Evolutionary conservation across 2,113 vertebrate species (phyloP), one percentile per base, ranked within the genome.

Genomic region (Eclectus roratus): DNA sequence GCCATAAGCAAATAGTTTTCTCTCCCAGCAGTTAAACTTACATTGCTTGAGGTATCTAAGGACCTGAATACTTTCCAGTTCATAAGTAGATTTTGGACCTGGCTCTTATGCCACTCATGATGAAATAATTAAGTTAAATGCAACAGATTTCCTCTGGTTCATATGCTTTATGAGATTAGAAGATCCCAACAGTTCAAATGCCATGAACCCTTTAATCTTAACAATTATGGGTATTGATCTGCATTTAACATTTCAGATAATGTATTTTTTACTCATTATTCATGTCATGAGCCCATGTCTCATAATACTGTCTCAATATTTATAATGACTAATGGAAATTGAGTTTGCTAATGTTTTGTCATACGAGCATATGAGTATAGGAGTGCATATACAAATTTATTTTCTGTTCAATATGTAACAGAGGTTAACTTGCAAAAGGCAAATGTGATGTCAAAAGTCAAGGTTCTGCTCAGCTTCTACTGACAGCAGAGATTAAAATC

Each of bases 1-100:
- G 64, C 41, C 61, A 63, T 72, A 72, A 90, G 92, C 69, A 94
- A 93, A 91, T 84, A 29, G 28, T 79, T 95, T 76, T 37, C 76
- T 53, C 17, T 86, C 49, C 39, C 56, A 92, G 44, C 72, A 55
- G 47, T 78, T 91, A 78, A 91, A 69, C 19, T 46, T 46, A n/a
- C 17, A 53, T 61, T 74, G 27, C 47, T 78, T 68, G 33, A 78
- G 56, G 18, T 91, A 37, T 44, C 21, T 44, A 78, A 71, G 56
- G 81, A 71, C 52, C 35, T 81, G 58, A 91, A 84, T 47, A 33
- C 24, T 83, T 96, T 73, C 37, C 68, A 91, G 27, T 61, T 92
- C 44, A 7, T 64, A 35, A 4, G 1, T 33, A 81, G 61, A 49
- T 80, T 92, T 84, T 92, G 21, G 52, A 43, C 49, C 49, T 73